Evolutionary conservation across 2,888 invertebrate species (phyloP), one percentile per base, ranked within the genome.

Genomic region (Lucinisca nassula): DNA sequence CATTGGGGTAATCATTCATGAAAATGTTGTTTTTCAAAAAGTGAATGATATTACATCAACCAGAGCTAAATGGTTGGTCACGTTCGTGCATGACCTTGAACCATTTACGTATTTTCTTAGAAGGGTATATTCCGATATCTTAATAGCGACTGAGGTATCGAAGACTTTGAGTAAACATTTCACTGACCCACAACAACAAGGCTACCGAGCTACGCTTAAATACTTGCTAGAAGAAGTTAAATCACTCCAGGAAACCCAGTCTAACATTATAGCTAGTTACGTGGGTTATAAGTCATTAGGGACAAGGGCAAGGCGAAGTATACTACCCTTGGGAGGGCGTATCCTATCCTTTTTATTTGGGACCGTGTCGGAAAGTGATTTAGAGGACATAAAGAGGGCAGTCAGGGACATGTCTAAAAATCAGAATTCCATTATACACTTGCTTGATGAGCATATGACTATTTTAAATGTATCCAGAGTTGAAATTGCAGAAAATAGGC

Each of bases 1-100:
- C 6, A 21, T 32, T 6, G 10, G 35, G 0, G 27, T 67, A 17
- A 10, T 67, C 35, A 30, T 67, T 4, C 32, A 67, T 30, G 75
- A 75, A 51, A 80, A 80, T 51, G 79, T 84, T 14, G 32, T 84
- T n/a, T 84, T 79, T 70, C n/a, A 76, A n/a, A 84, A 79, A 38
- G 70, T 40, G 67, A 74, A 84, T 75, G 79, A 79, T 45, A 30
- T 84, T 24, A 58, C 24, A 24, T 51, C 45, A 6, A 84, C 45
- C 37, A 35, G 79, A 70, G 67, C 32, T 4, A 40, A 38, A 61
- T 79, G 84, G 79, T 32, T 70, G 0, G 51, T 76, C 6, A 67
- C 75, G 24, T 80, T 84, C 67, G 37, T 79, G 4, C 35, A 70
- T 70, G 79, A 79, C 40, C 40, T 79, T 27, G 14, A 51, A 40